Evolutionary conservation across 2,113 vertebrate species (phyloP), one percentile per base, ranked within the genome.

Genomic region (Hiodon alosoides): DNA sequence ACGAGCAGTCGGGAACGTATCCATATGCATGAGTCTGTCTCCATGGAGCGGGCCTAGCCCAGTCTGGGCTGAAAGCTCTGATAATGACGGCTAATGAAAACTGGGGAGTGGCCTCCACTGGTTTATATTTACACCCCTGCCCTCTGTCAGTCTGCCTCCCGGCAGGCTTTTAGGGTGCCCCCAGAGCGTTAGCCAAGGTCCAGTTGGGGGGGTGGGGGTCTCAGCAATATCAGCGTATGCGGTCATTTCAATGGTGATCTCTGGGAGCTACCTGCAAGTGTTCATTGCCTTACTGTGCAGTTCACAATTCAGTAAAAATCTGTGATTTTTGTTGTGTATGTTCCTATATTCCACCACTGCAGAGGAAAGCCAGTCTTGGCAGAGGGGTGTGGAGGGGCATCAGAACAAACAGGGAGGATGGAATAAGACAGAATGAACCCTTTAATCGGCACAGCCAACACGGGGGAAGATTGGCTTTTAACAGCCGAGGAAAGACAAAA

Each of bases 81-180:
- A 83, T 90, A 89, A 89, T 91, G 87, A 88, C 87, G 88, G 85
- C 85, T 90, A 89, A 90, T 89, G 85, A 87, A 90, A 78, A 85
- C 84, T 81, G 62, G 81, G 81, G 82, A 87, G 80, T 72, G 78
- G 66, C 77, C 76, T 79, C 80, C 76, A 73, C 71, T 82, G 83
- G 79, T 81, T 82, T 83, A 80, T 86, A 82, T 82, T 79, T 83
- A 82, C 86, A 80, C 79, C 77, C 79, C 80, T 82, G 81, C 11
- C 48, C 51, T 48, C 62, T 74, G 55, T 64, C 62, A 46, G 52
- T 65, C n/a, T 72, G 4, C 3, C 50, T 13, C 61, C 16, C 85
- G 69, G 76, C 72, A 83, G 81, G 77, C 80, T 79, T 78, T 85
- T 72, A 79, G 72, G 77, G 81, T 61, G 72, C 83, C 82, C 81